Evolutionary conservation across 1,140 invertebrate species (phyloP), one percentile per base, ranked within the genome.

Genomic region (Drosophila carrolli): DNA sequence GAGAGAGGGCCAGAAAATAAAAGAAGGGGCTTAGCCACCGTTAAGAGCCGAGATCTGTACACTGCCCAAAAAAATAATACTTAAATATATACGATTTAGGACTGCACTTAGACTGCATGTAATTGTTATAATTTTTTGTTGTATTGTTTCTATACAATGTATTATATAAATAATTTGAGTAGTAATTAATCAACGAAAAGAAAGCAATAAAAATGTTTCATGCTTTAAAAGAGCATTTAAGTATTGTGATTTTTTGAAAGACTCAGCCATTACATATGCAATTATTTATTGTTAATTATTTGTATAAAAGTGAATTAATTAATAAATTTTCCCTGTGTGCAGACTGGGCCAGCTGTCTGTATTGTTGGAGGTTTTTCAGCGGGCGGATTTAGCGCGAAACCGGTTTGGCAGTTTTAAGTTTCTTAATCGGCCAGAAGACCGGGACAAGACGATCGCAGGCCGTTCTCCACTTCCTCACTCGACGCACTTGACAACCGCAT

Each of bases 401-500:
- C 41, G 60, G 60, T 68, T 68, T 50, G 44, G 5, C 5, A 55
- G 41, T 16, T 43, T 58, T 13, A 41, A 60, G 75, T 75, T 82
- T 82, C 41, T 56, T 29, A 62, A 67, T 56, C 55, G 75, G 19
- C 54, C 60, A 41, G 48, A 56, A 51, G 48, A 50, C 40, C 50
- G 46, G 56, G 44, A 48, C 23, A 32, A 61, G 59, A 57, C 43
- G 50, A 46, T 66, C 67, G 37, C 40, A 19, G 35, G 55, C 46
- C 56, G 37, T 29, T 59, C 58, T 74, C 60, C 53, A 75, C 76
- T 88, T 88, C 83, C 83, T 83, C 79, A 70, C 68, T 62, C 59
- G 54, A 67, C 65, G 67, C 78, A 86, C 83, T 88, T 79, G 75
- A 79, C 71, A 71, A 57, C 60, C 40, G 44, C 55, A 37, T 41